phyloP scores from a whole-genome alignment of 2,113 vertebrate species.

The Plotosus lineatus region DNA sequence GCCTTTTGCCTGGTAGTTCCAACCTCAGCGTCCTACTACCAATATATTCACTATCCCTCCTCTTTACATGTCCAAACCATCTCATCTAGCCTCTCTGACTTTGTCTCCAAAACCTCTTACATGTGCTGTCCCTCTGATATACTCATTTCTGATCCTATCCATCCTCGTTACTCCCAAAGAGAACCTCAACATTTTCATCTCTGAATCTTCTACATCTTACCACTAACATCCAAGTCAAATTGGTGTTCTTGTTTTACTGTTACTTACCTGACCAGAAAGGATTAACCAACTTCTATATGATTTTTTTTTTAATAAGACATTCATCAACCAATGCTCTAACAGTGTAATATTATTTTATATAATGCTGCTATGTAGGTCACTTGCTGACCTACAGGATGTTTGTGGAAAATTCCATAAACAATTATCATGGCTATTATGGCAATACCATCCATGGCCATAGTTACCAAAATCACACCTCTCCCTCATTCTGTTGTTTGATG shows the following conservation, averaged over 20 bases:
- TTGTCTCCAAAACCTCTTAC: too few relatives aligned
- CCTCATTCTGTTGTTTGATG: neutral
- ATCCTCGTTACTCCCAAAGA: too few relatives aligned
- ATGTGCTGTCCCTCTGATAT: too few relatives aligned
- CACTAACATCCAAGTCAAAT: neutral
- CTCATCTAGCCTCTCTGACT: too few relatives aligned
- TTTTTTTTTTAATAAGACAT: neutral
- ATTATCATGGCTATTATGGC: neutral
- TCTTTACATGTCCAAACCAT: too few relatives aligned
- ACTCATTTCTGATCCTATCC: too few relatives aligned
- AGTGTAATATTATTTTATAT: conserved; percentile 6
- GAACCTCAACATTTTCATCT: too few relatives aligned
- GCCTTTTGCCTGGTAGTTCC: too few relatives aligned
- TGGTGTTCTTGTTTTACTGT: neutral
- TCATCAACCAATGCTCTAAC: neutral
- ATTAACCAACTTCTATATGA: neutral
- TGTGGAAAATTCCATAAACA: neutral
- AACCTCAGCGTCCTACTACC: too few relatives aligned
- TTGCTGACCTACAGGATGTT: neutral
- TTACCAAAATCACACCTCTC: neutral
- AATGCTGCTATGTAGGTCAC: conserved; percentile 32
- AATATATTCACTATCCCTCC: too few relatives aligned
- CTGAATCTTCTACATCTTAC: neutral
- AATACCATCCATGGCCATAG: neutral
- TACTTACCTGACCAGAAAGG: conserved; percentile 11